Conservation (phyloP, 2,113 vertebrate genomes). For the Sminthopsis crassicaudata region DNA sequence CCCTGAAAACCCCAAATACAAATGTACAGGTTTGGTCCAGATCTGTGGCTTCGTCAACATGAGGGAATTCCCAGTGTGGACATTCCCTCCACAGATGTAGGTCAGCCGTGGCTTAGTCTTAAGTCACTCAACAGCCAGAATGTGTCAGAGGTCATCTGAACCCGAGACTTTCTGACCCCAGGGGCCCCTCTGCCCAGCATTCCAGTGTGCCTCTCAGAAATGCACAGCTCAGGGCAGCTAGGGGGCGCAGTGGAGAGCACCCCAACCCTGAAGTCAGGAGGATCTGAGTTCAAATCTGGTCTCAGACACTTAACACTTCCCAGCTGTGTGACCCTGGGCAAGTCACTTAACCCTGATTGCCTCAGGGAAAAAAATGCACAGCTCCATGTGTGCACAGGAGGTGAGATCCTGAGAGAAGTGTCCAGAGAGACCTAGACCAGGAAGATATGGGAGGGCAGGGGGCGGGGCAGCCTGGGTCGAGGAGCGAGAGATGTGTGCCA, state of each 20-base stretch:
- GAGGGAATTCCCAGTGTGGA: neutral
- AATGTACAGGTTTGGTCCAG: neutral
- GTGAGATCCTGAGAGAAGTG: neutral
- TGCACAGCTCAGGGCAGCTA: no score
- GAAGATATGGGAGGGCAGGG: neutral
- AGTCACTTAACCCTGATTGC: no score
- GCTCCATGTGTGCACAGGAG: neutral
- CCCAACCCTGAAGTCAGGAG: no score
- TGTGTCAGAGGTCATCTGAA: neutral
- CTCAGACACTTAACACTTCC: no score
- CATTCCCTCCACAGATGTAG: neutral
- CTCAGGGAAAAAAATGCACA: no score
- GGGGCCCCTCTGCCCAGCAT: neutral
- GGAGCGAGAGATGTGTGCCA: neutral
- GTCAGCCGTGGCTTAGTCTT: no score
- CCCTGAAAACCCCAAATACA: neutral
- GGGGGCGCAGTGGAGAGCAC: no score
- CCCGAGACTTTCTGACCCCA: neutral
- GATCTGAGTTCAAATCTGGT: no score
- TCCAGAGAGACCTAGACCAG: neutral
- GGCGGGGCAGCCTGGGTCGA: neutral
- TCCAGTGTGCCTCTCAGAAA: no score
- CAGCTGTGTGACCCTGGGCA: no score
- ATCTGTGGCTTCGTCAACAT: neutral
- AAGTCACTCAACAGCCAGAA: neutral